Conservation (phyloP, 2,797 vertebrate genomes). For the Enoplosus armatus region DNA sequence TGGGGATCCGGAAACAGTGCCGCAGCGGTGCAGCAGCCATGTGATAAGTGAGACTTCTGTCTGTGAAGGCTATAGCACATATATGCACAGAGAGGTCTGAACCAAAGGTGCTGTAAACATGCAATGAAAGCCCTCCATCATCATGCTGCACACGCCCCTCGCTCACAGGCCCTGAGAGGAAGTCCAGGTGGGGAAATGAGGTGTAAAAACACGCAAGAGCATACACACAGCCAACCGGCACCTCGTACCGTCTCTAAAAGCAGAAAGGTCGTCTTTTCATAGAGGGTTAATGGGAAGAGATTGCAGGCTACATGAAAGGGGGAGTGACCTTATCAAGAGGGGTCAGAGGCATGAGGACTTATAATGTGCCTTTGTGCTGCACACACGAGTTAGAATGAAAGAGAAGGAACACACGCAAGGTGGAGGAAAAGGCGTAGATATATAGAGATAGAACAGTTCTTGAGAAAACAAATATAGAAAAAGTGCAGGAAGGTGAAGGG, state of each 20-base stretch:
- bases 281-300: slow-evolving; percentile 60
- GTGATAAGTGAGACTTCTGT: slow-evolving; percentile 52
- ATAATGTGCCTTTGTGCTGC: slow-evolving; percentile 24
- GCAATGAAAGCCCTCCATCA: slow-evolving; percentile 30
- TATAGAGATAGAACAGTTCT: slow-evolving; percentile 16
- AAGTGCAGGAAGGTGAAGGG: neutral
- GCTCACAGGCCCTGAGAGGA: slow-evolving; percentile 22
- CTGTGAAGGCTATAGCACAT: slow-evolving; percentile 28
- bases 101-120: slow-evolving; percentile 7
- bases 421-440: neutral
- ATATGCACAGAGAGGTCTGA: slow-evolving; percentile 23
- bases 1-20: slow-evolving; percentile 67
- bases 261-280: slow-evolving; percentile 36
- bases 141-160: slow-evolving; percentile 10
- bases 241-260: slow-evolving; percentile 34
- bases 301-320: slow-evolving; percentile 42
- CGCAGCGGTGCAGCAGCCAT: slow-evolving; percentile 70
- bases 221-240: neutral
- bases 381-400: neutral
- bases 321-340: slow-evolving; percentile 58
- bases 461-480: slow-evolving; percentile 9
- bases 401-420: neutral
- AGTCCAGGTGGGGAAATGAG: slow-evolving; percentile 28
- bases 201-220: slow-evolving; percentile 40
- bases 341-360: slow-evolving; percentile 43